A percentile compares a stretch with the other conserved stretches of the same genome.
Evolutionary conservation across 2,797 vertebrate species (phyloP).

Genomic region (Perodicticus potto): DNA sequence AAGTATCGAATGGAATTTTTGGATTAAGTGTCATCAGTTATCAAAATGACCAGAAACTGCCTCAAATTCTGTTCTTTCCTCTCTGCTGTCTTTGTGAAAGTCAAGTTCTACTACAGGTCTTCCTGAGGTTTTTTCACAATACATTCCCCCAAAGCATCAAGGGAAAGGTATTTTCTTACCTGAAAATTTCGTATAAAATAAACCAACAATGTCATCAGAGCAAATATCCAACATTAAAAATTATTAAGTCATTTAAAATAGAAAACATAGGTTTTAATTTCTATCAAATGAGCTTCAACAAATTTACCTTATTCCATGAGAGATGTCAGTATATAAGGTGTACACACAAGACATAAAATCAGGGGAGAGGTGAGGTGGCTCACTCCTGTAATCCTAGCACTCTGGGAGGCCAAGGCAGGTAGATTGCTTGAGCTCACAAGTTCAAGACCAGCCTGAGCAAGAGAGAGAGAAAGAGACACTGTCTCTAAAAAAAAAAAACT

Average conservation of each 20-base stretch:
- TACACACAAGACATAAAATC: background rate
- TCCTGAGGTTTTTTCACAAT: background rate
- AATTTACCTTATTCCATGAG: background rate
- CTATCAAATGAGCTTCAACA: background rate
- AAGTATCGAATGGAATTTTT: background rate
- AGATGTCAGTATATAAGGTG: background rate
- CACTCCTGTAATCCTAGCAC: no score
- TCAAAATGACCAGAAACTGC: background rate
- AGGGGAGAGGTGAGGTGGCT: no score
- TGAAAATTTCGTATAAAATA: background rate
- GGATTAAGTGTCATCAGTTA: background rate
- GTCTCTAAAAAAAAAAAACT: no score
- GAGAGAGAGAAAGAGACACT: no score
- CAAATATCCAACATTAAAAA: conserved; percentile 21
- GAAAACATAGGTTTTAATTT: conserved; percentile 28
- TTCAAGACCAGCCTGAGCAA: no score
- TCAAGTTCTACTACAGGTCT: background rate
- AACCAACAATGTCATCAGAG: background rate
- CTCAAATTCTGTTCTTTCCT: background rate
- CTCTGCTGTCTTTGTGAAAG: background rate
- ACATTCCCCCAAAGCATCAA: background rate
- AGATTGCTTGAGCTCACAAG: no score
- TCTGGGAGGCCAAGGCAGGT: no score
- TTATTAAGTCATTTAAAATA: background rate
- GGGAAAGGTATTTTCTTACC: background rate